Evolutionary conservation across 2,888 invertebrate species (phyloP).

Genomic region (Melanostoma mellinum): DNA sequence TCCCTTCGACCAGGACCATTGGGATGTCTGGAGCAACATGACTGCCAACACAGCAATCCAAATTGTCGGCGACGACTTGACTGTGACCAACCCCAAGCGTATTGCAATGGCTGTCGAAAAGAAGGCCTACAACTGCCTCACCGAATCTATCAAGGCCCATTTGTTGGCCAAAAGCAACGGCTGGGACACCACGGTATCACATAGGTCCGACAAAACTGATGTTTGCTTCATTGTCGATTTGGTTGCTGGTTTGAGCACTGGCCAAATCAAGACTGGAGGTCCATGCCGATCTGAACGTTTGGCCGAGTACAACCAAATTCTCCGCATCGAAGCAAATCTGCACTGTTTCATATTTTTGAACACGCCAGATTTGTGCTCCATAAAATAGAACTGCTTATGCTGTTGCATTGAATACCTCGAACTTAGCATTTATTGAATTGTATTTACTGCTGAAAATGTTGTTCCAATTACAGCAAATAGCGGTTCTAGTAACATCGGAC

Average conservation of each 20-base stretch:
- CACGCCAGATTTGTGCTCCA: no score
- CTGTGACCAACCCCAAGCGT: conserved; percentile 96
- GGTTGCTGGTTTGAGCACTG: conserved; percentile 99
- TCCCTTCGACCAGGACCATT: conserved; percentile 99
- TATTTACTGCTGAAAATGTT: no score
- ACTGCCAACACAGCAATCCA: conserved; percentile 91
- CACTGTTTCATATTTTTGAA: no score
- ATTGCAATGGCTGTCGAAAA: conserved; percentile 97
- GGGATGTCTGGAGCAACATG: conserved; percentile 95
- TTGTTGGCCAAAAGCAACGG: conserved; percentile 92
- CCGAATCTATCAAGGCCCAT: conserved; percentile 98
- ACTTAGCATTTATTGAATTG: no score
- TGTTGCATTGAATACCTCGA: no score
- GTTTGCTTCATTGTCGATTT: conserved; percentile 99
- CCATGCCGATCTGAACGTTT: conserved; percentile 99
- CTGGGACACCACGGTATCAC: conserved; percentile 99
- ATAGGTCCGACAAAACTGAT: conserved; percentile 99
- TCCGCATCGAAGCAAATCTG: conserved; percentile 86
- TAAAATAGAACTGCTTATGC: no score
- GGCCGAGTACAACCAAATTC: conserved; percentile 99
- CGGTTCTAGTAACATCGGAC: no score
- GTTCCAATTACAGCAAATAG: no score
- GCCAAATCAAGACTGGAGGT: conserved; percentile 99
- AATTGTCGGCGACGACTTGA: conserved; percentile 97
- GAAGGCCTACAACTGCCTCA: conserved; percentile 98